Base-by-base conservation (phyloP, 2,113 vertebrate genomes). In the Tetrax tetrax region DNA sequence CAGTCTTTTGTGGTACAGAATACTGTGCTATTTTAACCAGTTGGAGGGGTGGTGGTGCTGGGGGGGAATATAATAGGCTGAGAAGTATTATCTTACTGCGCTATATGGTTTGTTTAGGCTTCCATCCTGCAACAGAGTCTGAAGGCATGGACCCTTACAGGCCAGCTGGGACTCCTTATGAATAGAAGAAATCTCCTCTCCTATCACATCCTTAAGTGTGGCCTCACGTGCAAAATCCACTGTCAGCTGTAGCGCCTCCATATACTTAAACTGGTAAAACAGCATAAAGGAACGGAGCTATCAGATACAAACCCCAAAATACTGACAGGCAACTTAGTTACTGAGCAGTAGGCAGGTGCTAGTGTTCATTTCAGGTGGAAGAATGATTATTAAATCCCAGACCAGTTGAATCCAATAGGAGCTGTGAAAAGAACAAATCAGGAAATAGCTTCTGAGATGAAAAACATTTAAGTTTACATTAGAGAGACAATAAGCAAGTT, bases 401-500 rank as follows among this genome's bases (percentile, higher is more conserved):
- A 60, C 56, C 48, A 31, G 29, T 77, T 43, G 31, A 86, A 47
- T 74, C 24, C 23, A n/a, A 14, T 27, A 77, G 75, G 12, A 91
- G 64, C 33, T 35, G 75, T 74, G 63, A 31, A 71, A 85, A 91
- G 74, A 71, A 71, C 45, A 60, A 47, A 47, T 23, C 83, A 69
- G 78, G 71, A 90, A 96, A 77, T 54, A 47, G 64, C 70, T 93
- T 94, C 91, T 9, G 15, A 79, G 84, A 90, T 90, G 64, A 92
- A 85, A 93, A 95, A 56, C 59, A 14, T 69, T 65, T 45, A 63
- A 38, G 68, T 94, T 96, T 93, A 96, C 90, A 89, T 79, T 81
- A 56, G 64, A 91, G 95, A 95, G 90, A 96, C 90, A 90, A 70
- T 75, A 93, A 94, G 88, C 82, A 93, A 91, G 80, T 87, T 83